Percentiles rank a stretch among this genome's conserved stretches.
phyloP scores from a whole-genome alignment of 2,797 vertebrate genomes.

The Etheostoma perlongum region DNA sequence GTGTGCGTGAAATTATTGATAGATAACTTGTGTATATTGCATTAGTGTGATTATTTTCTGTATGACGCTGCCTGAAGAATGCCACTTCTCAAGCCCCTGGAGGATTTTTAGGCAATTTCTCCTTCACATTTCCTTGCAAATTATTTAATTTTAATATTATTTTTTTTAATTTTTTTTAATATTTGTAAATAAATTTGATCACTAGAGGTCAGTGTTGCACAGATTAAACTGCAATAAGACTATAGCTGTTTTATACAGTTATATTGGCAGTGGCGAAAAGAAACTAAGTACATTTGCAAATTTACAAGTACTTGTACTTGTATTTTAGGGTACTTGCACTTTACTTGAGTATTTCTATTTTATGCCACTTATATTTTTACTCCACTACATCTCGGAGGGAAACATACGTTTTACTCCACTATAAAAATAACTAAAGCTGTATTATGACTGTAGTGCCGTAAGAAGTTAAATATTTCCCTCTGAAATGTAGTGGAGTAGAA shows the following conservation, averaged over 20 bases:
- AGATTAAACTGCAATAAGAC: background rate
- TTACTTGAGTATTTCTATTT: no score
- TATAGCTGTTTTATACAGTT: background rate
- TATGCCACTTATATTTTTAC: no score
- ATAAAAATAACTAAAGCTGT: background rate
- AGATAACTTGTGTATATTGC: background rate
- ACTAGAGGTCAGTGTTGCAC: constrained; percentile 58
- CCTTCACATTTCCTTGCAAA: background rate
- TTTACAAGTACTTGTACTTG: no score
- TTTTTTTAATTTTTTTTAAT: background rate
- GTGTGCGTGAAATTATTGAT: background rate
- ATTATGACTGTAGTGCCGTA: background rate
- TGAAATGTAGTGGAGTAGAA: background rate
- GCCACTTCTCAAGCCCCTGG: background rate
- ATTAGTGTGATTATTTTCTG: background rate
- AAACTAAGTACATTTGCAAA: no score
- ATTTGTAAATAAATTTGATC: constrained; percentile 9
- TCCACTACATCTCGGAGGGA: no score
- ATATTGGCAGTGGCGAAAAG: background rate
- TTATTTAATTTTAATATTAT: background rate
- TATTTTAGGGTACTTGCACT: no score
- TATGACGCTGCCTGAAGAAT: background rate
- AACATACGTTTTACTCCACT: no score
- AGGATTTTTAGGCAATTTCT: background rate
- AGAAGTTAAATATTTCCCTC: background rate